Evolutionary conservation across 2,113 vertebrate genomes (phyloP).

Genomic region (Aix galericulata): DNA sequence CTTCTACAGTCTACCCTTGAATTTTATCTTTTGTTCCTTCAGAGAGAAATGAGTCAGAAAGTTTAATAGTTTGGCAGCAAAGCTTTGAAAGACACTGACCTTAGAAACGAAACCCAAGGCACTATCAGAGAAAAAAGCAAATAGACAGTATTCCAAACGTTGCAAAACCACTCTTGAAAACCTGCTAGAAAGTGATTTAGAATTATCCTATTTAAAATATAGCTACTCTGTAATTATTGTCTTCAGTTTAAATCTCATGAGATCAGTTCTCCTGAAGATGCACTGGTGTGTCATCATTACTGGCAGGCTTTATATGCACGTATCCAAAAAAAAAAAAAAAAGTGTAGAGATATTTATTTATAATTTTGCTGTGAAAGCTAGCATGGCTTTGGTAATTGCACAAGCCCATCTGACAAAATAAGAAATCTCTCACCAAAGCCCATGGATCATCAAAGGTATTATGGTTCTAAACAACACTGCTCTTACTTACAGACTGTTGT

Average conservation of each 20-base stretch:
- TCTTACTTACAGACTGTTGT: neutral
- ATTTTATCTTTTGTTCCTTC: slow-evolving; percentile 31
- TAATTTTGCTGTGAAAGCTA: neutral
- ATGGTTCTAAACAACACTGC: neutral
- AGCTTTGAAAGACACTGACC: slow-evolving; percentile 10
- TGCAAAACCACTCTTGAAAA: neutral
- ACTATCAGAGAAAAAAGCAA: neutral
- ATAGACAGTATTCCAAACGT: neutral
- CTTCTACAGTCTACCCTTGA: neutral
- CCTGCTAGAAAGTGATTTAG: neutral
- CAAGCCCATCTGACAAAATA: neutral
- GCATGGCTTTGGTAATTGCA: neutral
- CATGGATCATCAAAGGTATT: neutral
- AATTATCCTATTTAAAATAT: neutral
- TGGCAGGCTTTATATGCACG: neutral
- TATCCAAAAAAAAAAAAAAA: neutral
- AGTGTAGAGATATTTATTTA: neutral
- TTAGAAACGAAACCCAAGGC: neutral
- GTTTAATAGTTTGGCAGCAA: slow-evolving; percentile 9
- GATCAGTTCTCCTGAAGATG: neutral
- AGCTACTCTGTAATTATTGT: neutral
- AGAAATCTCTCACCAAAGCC: neutral
- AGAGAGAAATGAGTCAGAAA: slow-evolving; percentile 9
- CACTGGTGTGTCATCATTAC: neutral
- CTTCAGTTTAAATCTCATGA: neutral